Conservation (phyloP, 2,888 invertebrate species). For the Formica aserva region DNA sequence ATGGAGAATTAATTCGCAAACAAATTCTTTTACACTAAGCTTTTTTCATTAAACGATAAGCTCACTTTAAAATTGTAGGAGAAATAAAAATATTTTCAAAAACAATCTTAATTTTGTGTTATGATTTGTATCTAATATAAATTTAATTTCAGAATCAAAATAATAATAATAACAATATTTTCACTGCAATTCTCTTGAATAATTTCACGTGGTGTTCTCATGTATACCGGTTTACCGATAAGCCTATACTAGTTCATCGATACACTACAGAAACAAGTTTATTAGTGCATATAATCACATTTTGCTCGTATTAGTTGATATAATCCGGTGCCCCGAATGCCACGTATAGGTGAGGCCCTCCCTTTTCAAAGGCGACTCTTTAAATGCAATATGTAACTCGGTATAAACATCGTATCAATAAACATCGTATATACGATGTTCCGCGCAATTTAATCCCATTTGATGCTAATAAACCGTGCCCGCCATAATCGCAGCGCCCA, state of each 20-base stretch:
- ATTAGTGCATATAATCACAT: conserved; percentile 25
- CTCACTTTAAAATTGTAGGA: no score
- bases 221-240: conserved; percentile 17
- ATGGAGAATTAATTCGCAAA: background rate
- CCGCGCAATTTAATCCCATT: conserved; percentile 70
- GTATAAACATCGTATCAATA: conserved; percentile 51
- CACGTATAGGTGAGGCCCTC: conserved; percentile 29
- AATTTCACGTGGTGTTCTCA: conserved; percentile 21
- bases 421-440: conserved; percentile 61
- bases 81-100: no score
- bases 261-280: conserved; percentile 15
- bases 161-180: background rate
- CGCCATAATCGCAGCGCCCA: conserved; percentile 47
- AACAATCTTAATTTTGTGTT: no score
- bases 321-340: conserved; percentile 54
- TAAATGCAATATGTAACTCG: conserved; percentile 66
- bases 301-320: conserved; percentile 13
- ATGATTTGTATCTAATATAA: background rate
- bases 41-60: background rate
- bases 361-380: conserved; percentile 59
- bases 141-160: background rate
- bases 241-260: background rate
- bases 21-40: background rate
- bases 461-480: conserved; percentile 70
- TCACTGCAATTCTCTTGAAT: background rate